Evolutionary conservation across 2,797 vertebrate species (phyloP).

Genomic region (Coreius guichenoti): DNA sequence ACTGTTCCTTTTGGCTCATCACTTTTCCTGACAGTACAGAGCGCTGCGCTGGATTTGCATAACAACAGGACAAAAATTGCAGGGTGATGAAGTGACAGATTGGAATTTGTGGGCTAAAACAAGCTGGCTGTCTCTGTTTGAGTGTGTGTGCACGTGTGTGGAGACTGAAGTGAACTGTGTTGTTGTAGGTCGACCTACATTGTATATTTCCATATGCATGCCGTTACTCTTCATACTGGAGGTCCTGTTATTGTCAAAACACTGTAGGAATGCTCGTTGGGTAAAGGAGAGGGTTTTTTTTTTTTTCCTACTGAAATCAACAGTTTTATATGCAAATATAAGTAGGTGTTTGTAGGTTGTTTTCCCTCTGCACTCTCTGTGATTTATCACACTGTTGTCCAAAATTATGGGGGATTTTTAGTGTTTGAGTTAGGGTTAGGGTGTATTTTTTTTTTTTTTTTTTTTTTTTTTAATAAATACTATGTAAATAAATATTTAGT

Average conservation of each 20-base stretch:
- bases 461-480: no score
- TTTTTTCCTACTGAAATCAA: not conserved
- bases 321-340: not conserved
- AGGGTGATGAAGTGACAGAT: slow-evolving; percentile 65
- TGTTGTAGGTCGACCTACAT: slow-evolving; percentile 6
- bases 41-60: slow-evolving; percentile 68
- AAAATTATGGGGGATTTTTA: not conserved
- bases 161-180: slow-evolving; percentile 29
- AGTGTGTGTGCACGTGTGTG: slow-evolving; percentile 50
- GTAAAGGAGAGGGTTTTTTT: not conserved
- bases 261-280: not conserved
- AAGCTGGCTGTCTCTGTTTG: slow-evolving; percentile 53
- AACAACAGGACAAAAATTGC: slow-evolving; percentile 69
- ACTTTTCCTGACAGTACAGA: slow-evolving; percentile 68
- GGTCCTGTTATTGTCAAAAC: slow-evolving; percentile 29
- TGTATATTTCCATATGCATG: slow-evolving; percentile 17
- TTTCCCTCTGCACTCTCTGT: not conserved
- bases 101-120: slow-evolving; percentile 73
- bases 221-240: not conserved
- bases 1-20: slow-evolving; percentile 64
- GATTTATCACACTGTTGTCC: not conserved
- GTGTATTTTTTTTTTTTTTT: no score
- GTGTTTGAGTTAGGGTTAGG: no score
- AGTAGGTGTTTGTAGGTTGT: not conserved
- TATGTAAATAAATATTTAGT: no score